Base-by-base conservation (phyloP, 2,888 invertebrate genomes). In the Phalangium opilio region DNA sequence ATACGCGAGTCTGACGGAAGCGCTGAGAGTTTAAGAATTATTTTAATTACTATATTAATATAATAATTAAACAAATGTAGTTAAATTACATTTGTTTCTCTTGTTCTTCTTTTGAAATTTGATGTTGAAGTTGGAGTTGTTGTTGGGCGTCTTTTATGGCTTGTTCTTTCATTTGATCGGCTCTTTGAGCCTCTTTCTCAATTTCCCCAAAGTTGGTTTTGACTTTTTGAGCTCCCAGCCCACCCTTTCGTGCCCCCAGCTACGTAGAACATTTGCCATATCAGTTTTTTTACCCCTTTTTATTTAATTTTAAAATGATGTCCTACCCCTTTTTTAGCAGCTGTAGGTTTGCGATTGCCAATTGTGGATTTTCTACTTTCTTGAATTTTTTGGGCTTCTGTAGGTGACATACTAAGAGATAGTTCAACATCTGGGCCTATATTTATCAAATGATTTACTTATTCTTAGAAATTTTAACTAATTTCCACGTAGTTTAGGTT, bases 211-310 rank as follows among this genome's bases (percentile, higher is more conserved):
- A 98, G 69, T 95, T 89, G 3, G 89, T 78, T 60, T 83, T 83
- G 20, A 96, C 89, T 66, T 86, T 85, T 44, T 89, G 91, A 14
- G 96, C 98, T 43, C 96, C 96, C 45, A 96, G 70, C n/a, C n/a
- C n/a, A 36, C 83, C 79, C 55, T 87, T 91, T 55, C 85, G 87
- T 0, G 76, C 79, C 12, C 89, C 90, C 59, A 87, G 62, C 86
- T 86, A 57, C n/a, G 60, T 38, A 18, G 38, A 38, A 38, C n/a
- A 32, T 19, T 36, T 34, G 34, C 44, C 5, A 17, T 33, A 15
- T 18, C 17, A 38, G 14, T n/a, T 38, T 17, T 14, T 3, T 10
- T 12, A 17, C 2, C 38, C 18, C 35, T n/a, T 12, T 34, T n/a
- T 34, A 34, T n/a, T n/a, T 34, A 34, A 38, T 12, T 17, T 38